These are phyloP conservation scores for Pleuronectes platessa DNA, from an alignment of 2,113 vertebrate species.

Conservation along the genomic window DNA sequence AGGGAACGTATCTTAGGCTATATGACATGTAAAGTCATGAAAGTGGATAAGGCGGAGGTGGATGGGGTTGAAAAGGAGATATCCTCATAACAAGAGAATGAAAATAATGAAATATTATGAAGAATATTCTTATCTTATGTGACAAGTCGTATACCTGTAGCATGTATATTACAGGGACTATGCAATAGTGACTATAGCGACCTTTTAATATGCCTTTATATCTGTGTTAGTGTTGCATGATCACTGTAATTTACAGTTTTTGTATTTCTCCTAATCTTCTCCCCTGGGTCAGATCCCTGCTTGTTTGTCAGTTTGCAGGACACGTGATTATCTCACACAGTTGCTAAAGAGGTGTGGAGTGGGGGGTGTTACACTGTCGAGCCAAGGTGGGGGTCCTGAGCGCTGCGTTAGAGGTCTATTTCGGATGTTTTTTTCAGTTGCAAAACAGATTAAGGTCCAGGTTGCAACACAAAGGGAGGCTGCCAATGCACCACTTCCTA, in stretches of 20 bases:
- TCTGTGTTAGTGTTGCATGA: neutral
- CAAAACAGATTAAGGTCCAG: slow-evolving; percentile 85
- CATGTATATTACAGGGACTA: no score
- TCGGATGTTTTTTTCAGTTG: slow-evolving; percentile 86
- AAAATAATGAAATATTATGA: neutral
- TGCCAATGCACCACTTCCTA: slow-evolving; percentile 83
- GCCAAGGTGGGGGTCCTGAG: slow-evolving; percentile 81
- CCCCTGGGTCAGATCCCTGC: slow-evolving; percentile 43
- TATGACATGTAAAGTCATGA: slow-evolving; percentile 21
- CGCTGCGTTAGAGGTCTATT: slow-evolving; percentile 73
- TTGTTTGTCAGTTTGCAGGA: slow-evolving; percentile 41
- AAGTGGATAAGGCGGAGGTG: neutral
- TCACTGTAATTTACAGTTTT: slow-evolving; percentile 1
- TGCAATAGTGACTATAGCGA: neutral
- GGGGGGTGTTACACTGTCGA: slow-evolving; percentile 51
- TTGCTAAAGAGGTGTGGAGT: neutral
- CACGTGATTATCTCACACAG: slow-evolving; percentile 26
- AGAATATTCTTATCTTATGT: neutral
- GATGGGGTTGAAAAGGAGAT: neutral
- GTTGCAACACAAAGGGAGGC: slow-evolving; percentile 78
- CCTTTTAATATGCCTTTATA: neutral
- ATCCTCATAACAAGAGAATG: neutral
- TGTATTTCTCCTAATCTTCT: slow-evolving; percentile 40
- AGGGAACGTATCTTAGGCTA: neutral
- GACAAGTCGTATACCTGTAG: neutral